Conservation (phyloP, 1,140 invertebrate genomes). For the Achatina immaculata region DNA sequence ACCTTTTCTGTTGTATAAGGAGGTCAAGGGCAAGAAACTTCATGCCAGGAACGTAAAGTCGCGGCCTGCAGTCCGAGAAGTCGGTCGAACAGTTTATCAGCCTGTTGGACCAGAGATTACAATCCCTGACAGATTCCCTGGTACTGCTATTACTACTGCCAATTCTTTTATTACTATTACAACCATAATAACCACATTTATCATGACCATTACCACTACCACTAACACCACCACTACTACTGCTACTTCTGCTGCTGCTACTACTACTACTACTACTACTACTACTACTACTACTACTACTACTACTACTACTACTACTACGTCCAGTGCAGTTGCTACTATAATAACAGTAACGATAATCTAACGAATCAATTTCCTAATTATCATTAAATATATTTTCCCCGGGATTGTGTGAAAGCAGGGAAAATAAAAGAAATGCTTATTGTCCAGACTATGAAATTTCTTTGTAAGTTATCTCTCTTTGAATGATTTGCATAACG, state of each 20-base stretch:
- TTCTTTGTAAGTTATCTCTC: no score
- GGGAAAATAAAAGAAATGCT: no score
- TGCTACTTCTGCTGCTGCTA: background rate
- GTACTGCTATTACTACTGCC: slow-evolving; percentile 15
- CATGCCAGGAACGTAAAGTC: slow-evolving; percentile 50
- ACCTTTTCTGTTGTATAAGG: slow-evolving; percentile 52
- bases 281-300: background rate
- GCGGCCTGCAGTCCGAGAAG: slow-evolving; percentile 38
- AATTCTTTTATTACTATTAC: background rate
- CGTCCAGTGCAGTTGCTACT: background rate
- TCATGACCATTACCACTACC: background rate
- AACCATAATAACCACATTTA: background rate
- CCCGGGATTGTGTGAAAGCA: no score
- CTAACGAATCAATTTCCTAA: no score
- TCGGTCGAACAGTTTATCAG: slow-evolving; percentile 19
- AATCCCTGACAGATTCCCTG: slow-evolving; percentile 44
- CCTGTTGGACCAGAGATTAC: slow-evolving; percentile 48
- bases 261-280: background rate
- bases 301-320: background rate
- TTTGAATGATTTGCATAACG: no score
- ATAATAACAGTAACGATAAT: background rate
- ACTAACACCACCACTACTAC: background rate
- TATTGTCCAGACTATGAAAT: no score
- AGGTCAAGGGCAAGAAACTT: slow-evolving; percentile 46
- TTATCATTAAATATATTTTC: no score